phyloP scores from a whole-genome alignment of 2,113 vertebrate species.

The Thunnus maccoyii region DNA sequence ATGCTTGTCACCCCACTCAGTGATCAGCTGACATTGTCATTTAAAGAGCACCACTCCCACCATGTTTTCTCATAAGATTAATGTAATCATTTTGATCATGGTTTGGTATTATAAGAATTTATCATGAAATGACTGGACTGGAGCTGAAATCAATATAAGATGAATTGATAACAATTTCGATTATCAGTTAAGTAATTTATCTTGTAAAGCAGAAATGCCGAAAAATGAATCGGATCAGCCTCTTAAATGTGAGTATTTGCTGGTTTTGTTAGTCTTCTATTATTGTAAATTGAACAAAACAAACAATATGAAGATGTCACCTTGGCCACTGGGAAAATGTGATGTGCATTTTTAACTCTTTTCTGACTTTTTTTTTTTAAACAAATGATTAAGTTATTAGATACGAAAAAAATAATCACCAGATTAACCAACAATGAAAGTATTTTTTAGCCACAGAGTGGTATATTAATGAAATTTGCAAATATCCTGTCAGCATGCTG shows the following conservation, averaged over 20 bases:
- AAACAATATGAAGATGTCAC: neutral
- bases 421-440: neutral
- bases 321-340: neutral
- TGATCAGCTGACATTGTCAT: conserved; percentile 59
- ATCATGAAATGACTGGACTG: neutral
- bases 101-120: neutral
- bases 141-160: neutral
- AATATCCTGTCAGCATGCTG: conserved; percentile 1
- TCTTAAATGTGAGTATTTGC: neutral
- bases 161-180: neutral
- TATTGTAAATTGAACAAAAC: neutral
- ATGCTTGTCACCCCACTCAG: conserved; percentile 44
- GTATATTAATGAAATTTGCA: conserved; percentile 1
- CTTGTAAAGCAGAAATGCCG: neutral
- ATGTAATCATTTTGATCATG: conserved; percentile 15
- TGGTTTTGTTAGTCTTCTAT: neutral
- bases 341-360: neutral
- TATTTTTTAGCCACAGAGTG: neutral
- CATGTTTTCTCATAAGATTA: conserved; percentile 20
- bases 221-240: neutral
- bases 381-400: neutral
- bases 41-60: conserved; percentile 62
- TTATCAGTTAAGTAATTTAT: neutral
- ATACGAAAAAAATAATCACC: neutral
- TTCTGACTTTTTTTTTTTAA: neutral